Base-by-base conservation (phyloP, 2,888 invertebrate species). In the Choreutis nemorana region DNA sequence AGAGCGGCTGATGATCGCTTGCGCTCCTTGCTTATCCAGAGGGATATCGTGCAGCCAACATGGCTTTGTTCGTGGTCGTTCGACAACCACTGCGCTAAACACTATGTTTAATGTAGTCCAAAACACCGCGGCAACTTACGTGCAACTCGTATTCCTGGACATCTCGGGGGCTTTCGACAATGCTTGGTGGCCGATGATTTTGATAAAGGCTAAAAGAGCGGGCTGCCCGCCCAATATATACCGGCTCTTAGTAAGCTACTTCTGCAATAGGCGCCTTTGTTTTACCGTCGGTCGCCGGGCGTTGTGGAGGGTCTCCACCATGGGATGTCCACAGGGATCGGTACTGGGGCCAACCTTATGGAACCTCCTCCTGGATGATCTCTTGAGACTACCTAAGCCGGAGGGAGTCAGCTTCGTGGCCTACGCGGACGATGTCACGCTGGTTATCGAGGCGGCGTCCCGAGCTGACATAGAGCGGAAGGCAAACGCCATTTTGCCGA, bases 131-230 rank as follows among this genome's bases (percentile, higher is more conserved):
- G 16, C 6, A 4, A 36, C 33, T 11, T 43, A 45, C 26, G 41
- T 43, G 1, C 35, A 38, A 7, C 34, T 33, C 3, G 21, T 51
- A 1, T 39, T 46, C 15, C 26, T 49, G 6, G 51, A 51, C 37
- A 50, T 55, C n/a, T 36, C 43, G 4, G 51, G 49, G 1, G 55
- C 52, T 3, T 55, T 55, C 29, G 40, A 43, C 27, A 42, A 40
- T 23, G 44, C 41, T 2, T 46, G 43, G 44, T 46, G 46, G 50
- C 42, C 48, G 0, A 39, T 43, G 24, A 42, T 48, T 1, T 12
- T 44, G n/a, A 14, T 30, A 1, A 43, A 42, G 26, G 30, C 43
- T 0, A 37, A 28, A 2, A 22, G 24, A 4, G 25, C 33, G 1
- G 27, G 34, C 5, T 12, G 32, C 11, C 34, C 41, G 8, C 23